Conservation (phyloP, 2,888 invertebrate species). For the Caenorhabditis sp. region DNA sequence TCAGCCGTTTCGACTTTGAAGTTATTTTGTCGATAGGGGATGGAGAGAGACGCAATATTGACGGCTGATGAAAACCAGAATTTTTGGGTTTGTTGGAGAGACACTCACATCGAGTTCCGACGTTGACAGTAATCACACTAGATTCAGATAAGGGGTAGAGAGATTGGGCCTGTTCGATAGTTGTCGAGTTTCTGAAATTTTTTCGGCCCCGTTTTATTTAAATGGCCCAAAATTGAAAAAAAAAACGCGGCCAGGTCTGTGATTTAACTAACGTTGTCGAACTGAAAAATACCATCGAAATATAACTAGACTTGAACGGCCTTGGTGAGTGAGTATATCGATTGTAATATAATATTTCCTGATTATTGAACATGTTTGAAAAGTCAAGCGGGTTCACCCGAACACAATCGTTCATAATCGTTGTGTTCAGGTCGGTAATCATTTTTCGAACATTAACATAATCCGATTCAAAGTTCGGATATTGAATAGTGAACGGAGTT, state of each 20-base stretch:
- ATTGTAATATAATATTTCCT: conserved; percentile 24
- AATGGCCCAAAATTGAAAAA: too few relatives aligned
- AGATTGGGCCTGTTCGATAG: conserved; percentile 5
- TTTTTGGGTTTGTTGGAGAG: too few relatives aligned
- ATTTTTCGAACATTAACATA: conserved; percentile 10
- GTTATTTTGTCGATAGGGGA: background rate
- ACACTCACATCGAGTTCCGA: conserved; percentile 9
- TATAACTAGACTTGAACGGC: conserved; percentile 19
- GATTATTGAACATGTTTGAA: background rate
- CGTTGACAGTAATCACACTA: conserved; percentile 16
- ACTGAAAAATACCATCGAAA: conserved; percentile 33
- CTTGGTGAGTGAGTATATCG: conserved; percentile 13
- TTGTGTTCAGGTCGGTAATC: conserved; percentile 15
- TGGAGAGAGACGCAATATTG: background rate
- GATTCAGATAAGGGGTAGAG: conserved; percentile 21
- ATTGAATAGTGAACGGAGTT: conserved; percentile 12
- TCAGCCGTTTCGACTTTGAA: background rate
- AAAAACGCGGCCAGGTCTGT: too few relatives aligned
- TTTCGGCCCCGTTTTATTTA: too few relatives aligned
- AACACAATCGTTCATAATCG: conserved; percentile 11
- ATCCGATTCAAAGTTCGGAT: conserved; percentile 19
- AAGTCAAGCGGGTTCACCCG: conserved; percentile 20
- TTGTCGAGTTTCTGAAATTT: conserved; percentile 9
- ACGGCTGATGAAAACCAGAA: background rate
- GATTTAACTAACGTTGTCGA: conserved; percentile 17